Evolutionary conservation across 2,888 invertebrate species (phyloP), one percentile per base, ranked within the genome.

Genomic region (Rhodophaea formosa): DNA sequence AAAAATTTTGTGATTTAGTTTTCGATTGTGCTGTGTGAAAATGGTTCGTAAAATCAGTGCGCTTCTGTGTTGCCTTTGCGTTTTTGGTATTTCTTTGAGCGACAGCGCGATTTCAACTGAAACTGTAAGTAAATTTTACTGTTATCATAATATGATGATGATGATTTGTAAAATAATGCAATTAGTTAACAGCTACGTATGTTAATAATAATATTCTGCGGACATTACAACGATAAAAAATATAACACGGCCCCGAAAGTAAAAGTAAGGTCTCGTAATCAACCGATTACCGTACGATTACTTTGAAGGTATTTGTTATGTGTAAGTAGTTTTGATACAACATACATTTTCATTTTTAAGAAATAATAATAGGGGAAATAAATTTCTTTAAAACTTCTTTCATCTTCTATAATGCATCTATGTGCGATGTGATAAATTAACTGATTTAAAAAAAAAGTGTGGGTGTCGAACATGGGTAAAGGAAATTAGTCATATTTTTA

Each of bases 21-120:
- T 45, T 57, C 32, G 29, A 35, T 62, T 58, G 60, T 66, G 61
- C 17, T 57, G 62, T 67, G 64, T 64, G 53, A 77, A 83, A 82
- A 91, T 91, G 90, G 84, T 87, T 80, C 86, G 85, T 54, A 81
- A 87, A 82, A 76, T 90, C 39, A 82, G 86, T 87, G 89, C 77
- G 58, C 78, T 90, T 43, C 60, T 89, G 72, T 90, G 88, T 74
- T 89, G 83, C 62, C 69, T 89, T 56, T 88, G 86, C 79, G 78
- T 91, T 69, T 86, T 91, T 59, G 81, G 86, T 60, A 86, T 88
- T 67, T 85, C 88, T 1, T 66, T 84, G 62, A 82, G 88, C 71
- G 87, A 88, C 61, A 90, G 88, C 74, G 88, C 89, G 39, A 87
- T 91, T 72, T 86, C 89, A 16, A 76, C 86, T 60, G 90, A 90